These are phyloP conservation scores for Dolichotis patagonum DNA, from an alignment of 2,113 vertebrate genomes.

Conservation along the genomic window DNA sequence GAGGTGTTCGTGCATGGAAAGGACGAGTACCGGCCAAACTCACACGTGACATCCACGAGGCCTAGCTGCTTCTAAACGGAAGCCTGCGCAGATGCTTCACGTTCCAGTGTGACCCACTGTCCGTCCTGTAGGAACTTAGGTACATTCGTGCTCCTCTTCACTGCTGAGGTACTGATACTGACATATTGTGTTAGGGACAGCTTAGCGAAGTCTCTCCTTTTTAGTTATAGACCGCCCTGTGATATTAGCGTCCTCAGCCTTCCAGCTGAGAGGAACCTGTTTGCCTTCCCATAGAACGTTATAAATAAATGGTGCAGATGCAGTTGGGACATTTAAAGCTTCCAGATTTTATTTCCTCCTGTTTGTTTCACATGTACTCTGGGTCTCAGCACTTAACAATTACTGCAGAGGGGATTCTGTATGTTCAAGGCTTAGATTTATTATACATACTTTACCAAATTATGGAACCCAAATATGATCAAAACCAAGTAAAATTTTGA, in stretches of 20 bases:
- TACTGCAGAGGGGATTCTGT: background rate
- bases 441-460: background rate
- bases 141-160: background rate
- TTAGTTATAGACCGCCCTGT: background rate
- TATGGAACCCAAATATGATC: background rate
- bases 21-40: background rate
- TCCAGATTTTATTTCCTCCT: background rate
- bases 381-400: background rate
- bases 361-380: background rate
- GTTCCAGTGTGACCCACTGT: background rate
- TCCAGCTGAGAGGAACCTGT: background rate
- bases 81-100: background rate
- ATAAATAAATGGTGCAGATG: background rate
- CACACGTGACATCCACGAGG: background rate
- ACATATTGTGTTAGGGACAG: background rate
- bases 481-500: slow-evolving; percentile 1
- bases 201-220: background rate
- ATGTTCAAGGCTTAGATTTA: background rate
- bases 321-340: background rate
- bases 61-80: background rate
- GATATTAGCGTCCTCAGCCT: background rate
- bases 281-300: background rate
- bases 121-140: background rate
- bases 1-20: background rate
- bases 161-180: background rate